Percentiles rank a stretch among this genome's conserved stretches.
These are phyloP conservation scores for Ochropleura leucogaster DNA, from an alignment of 2,888 invertebrate genomes.

Conservation along the genomic window DNA sequence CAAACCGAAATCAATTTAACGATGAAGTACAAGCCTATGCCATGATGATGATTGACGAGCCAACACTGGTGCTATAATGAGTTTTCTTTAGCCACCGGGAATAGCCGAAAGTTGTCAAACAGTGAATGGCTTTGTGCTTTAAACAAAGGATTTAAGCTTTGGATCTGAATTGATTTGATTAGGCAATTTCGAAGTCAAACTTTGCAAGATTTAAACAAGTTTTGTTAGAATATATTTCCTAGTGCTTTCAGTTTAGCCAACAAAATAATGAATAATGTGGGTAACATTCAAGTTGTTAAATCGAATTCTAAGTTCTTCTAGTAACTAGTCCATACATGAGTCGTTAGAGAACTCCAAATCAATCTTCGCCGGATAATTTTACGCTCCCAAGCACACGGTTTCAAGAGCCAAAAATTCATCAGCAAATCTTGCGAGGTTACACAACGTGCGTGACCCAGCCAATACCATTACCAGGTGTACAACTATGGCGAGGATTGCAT, in stretches of 20 bases:
- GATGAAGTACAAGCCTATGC: constrained; percentile 39
- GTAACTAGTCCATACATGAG: constrained; percentile 8
- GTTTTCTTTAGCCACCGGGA: constrained; percentile 45
- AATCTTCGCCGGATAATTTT: constrained; percentile 50
- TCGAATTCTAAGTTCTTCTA: not conserved
- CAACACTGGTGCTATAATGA: constrained; percentile 54
- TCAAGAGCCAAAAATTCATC: constrained; percentile 36
- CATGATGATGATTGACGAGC: constrained; percentile 57
- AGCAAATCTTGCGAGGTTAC: constrained; percentile 61
- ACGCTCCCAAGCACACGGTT: constrained; percentile 25
- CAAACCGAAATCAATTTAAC: constrained; percentile 59
- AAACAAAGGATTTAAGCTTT: constrained; percentile 32
- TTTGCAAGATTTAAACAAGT: not conserved
- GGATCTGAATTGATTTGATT: constrained; percentile 9
- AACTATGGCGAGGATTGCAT: constrained; percentile 75
- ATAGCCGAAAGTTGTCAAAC: constrained; percentile 42
- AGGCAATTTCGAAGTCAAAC: constrained; percentile 16
- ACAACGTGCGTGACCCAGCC: constrained; percentile 72
- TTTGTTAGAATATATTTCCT: not conserved
- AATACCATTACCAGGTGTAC: constrained; percentile 80
- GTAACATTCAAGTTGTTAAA: not conserved
- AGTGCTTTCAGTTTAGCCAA: not conserved
- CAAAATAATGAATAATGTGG: not conserved
- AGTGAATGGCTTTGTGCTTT: constrained; percentile 15
- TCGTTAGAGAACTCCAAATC: constrained; percentile 18